Evolutionary conservation across 2,113 vertebrate genomes (phyloP).

Genomic region (Campylomormyrus numenius): DNA sequence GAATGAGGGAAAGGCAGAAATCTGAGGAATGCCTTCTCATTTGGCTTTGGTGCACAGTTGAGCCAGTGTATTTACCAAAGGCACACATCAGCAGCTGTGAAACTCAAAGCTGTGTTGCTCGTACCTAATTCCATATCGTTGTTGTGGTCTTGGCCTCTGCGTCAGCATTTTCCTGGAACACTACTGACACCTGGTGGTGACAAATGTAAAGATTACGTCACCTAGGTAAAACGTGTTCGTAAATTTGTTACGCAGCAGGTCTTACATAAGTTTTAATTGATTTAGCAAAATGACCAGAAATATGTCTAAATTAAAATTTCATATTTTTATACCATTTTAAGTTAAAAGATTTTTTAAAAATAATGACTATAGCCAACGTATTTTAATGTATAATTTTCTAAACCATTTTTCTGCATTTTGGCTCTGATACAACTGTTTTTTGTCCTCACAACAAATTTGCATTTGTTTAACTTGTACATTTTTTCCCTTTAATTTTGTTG

Average conservation of each 20-base stretch:
- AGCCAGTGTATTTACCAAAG: background rate
- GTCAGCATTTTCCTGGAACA: slow-evolving; percentile 1
- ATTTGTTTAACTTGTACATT: background rate
- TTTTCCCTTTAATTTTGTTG: background rate
- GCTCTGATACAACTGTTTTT: background rate
- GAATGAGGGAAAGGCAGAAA: background rate
- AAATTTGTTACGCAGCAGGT: background rate
- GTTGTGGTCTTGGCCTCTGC: background rate
- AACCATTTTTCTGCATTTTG: background rate
- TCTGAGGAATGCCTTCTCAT: background rate
- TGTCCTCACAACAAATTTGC: background rate
- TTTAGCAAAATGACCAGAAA: background rate
- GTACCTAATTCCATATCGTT: background rate
- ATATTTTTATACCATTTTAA: background rate
- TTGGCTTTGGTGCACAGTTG: background rate
- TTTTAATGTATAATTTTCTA: background rate
- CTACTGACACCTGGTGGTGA: slow-evolving; percentile 28
- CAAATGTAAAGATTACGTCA: background rate
- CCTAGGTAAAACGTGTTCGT: background rate
- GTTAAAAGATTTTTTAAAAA: background rate
- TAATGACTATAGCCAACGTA: background rate
- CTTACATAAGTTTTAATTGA: background rate
- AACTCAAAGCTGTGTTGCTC: background rate
- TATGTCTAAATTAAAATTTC: background rate
- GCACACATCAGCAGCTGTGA: background rate